A percentile compares a stretch with the other conserved stretches of the same genome.
Evolutionary conservation across 2,797 vertebrate genomes (phyloP).

Genomic region (Fratercula arctica): DNA sequence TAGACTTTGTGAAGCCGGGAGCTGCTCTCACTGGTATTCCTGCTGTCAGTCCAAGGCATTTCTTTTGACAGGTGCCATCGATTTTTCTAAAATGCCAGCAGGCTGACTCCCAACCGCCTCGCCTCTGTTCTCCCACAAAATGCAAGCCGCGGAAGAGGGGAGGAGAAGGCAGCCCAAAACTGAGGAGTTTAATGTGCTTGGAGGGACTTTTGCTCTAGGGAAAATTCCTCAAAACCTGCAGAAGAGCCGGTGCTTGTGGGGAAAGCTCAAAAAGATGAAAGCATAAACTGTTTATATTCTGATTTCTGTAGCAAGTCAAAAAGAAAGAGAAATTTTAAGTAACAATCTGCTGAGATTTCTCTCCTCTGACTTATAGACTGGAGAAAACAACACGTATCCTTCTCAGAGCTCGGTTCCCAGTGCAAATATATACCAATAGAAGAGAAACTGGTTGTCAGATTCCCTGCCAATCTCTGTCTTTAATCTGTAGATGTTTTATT

Average conservation of each 20-base stretch:
- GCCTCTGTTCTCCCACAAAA: neutral
- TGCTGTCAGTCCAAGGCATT: neutral
- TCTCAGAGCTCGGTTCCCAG: neutral
- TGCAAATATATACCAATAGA: neutral
- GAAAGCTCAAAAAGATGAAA: neutral
- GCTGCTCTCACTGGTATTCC: neutral
- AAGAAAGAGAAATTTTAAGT: neutral
- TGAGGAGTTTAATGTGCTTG: neutral
- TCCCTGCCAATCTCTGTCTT: conserved; percentile 29
- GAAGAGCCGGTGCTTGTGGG: neutral
- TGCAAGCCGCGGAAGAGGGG: neutral
- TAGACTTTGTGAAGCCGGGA: neutral
- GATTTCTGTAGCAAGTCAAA: neutral
- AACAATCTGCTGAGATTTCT: neutral
- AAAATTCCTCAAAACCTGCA: neutral
- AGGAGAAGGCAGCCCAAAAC: neutral
- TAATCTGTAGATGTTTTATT: conserved; percentile 12
- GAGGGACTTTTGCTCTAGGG: neutral
- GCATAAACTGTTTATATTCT: neutral
- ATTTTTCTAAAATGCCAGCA: conserved; percentile 29
- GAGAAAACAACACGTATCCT: conserved; percentile 7
- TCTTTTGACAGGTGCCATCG: neutral
- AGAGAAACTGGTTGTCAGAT: neutral
- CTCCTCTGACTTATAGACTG: neutral
- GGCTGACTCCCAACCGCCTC: neutral